phyloP scores from a whole-genome alignment of 2,113 vertebrate genomes.

The Capreolus pygargus region DNA sequence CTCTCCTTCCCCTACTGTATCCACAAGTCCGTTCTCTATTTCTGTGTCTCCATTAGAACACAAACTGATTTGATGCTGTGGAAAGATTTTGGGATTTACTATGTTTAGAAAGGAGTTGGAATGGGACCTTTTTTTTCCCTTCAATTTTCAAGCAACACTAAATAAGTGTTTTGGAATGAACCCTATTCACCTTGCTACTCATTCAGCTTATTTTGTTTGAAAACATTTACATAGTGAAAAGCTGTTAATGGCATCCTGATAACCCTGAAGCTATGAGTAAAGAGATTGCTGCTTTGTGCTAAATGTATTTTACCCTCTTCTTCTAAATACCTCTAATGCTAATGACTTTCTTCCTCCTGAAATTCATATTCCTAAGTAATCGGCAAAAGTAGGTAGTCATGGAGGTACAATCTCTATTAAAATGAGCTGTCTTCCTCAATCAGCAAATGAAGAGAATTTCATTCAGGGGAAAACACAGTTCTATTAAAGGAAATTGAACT shows the following conservation, averaged over 20 bases:
- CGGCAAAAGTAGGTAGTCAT: background rate
- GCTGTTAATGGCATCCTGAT: conserved; percentile 59
- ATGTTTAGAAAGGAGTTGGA: conserved; percentile 22
- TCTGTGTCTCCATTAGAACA: background rate
- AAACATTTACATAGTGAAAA: conserved; percentile 67
- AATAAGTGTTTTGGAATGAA: conserved; percentile 56
- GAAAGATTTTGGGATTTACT: conserved; percentile 18
- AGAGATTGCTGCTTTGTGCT: conserved; percentile 52
- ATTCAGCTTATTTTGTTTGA: conserved; percentile 53
- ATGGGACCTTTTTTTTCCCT: background rate
- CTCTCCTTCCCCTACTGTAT: background rate
- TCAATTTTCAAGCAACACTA: conserved; percentile 55
- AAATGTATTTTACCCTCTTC: conserved; percentile 47
- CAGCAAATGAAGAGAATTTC: conserved; percentile 47
- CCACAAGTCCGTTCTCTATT: background rate
- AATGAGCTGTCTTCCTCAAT: conserved; percentile 27
- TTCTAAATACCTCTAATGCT: conserved; percentile 33
- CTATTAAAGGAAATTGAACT: conserved; percentile 57
- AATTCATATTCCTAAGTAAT: conserved; percentile 63
- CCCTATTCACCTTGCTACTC: background rate
- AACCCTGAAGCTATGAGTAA: conserved; percentile 52
- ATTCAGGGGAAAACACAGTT: conserved; percentile 50
- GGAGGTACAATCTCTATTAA: conserved; percentile 52
- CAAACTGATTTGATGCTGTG: background rate
- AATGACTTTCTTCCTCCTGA: conserved; percentile 42